Evolutionary conservation across 2,797 vertebrate species (phyloP).

Genomic region (Notoglanidium macrostoma): DNA sequence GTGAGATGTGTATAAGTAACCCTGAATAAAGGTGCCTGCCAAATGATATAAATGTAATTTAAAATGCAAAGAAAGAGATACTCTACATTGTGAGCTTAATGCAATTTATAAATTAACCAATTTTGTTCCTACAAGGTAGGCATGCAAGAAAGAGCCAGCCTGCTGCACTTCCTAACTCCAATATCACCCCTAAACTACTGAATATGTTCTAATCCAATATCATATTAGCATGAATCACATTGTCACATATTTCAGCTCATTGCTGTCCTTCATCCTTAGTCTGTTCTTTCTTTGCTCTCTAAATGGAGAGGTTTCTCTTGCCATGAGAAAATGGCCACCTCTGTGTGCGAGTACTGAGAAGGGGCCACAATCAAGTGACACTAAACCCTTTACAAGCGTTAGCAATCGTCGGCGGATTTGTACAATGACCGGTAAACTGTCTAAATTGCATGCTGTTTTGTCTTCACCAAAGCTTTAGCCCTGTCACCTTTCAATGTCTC

Average conservation of each 20-base stretch:
- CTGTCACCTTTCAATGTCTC: slow-evolving; percentile 73
- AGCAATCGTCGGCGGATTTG: slow-evolving; percentile 74
- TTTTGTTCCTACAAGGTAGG: neutral
- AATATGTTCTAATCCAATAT: neutral
- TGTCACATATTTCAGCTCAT: neutral
- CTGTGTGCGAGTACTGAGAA: slow-evolving; percentile 35
- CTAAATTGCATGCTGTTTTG: slow-evolving; percentile 79
- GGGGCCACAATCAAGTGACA: slow-evolving; percentile 67
- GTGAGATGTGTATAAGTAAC: too few species aligned
- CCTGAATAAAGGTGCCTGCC: too few species aligned
- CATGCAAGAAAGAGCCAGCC: too few species aligned
- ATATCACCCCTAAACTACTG: neutral
- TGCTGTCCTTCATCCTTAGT: neutral
- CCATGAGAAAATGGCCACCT: slow-evolving; percentile 5
- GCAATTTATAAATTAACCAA: too few species aligned
- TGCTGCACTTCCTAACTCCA: too few species aligned
- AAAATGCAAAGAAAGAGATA: too few species aligned
- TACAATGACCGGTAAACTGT: slow-evolving; percentile 79
- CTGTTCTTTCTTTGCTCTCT: neutral
- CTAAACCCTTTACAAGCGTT: slow-evolving; percentile 77
- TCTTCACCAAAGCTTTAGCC: slow-evolving; percentile 68
- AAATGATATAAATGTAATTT: too few species aligned
- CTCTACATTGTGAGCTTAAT: too few species aligned
- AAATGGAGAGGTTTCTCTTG: neutral
- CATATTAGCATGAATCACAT: neutral